These are phyloP conservation scores for Scaptomyza caliginosa DNA, from an alignment of 2,888 invertebrate species.

Conservation along the genomic window DNA sequence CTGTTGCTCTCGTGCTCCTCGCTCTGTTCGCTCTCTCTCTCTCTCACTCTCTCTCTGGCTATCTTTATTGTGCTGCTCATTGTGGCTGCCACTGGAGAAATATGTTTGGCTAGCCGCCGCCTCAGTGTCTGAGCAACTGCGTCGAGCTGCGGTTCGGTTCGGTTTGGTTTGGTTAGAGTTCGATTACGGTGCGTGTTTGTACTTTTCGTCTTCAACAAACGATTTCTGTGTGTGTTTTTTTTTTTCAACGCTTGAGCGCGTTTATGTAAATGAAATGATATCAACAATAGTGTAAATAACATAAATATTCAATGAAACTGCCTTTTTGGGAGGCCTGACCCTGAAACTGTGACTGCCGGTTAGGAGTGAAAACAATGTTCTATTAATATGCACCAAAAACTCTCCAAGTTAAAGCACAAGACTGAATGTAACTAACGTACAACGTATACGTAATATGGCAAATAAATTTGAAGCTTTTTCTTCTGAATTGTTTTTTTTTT, in stretches of 20 bases:
- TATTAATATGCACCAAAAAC: slow-evolving; percentile 37
- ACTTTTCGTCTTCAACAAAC: slow-evolving; percentile 23
- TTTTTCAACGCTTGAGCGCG: slow-evolving; percentile 35
- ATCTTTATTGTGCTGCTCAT: not conserved
- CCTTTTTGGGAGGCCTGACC: slow-evolving; percentile 29
- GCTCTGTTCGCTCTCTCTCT: too few species aligned
- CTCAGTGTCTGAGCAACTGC: slow-evolving; percentile 69
- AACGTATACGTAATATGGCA: slow-evolving; percentile 55
- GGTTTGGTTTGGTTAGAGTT: slow-evolving; percentile 2
- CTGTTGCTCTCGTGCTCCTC: not conserved
- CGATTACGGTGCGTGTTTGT: slow-evolving; percentile 5
- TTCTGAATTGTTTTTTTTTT: not conserved
- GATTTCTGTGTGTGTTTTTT: slow-evolving; percentile 12
- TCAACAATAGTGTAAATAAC: slow-evolving; percentile 41
- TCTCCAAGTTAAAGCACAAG: slow-evolving; percentile 29
- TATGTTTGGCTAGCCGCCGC: slow-evolving; percentile 42
- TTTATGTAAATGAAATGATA: slow-evolving; percentile 50
- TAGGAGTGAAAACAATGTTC: slow-evolving; percentile 17
- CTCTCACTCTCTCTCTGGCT: not conserved
- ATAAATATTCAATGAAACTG: slow-evolving; percentile 49
- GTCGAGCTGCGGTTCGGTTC: slow-evolving; percentile 58
- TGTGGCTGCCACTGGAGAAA: slow-evolving; percentile 50
- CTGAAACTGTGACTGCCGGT: slow-evolving; percentile 39
- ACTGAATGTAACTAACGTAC: slow-evolving; percentile 12
- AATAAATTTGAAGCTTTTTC: slow-evolving; percentile 12